Base-by-base conservation (phyloP, 2,888 invertebrate genomes). In the Griposia aprilina region DNA sequence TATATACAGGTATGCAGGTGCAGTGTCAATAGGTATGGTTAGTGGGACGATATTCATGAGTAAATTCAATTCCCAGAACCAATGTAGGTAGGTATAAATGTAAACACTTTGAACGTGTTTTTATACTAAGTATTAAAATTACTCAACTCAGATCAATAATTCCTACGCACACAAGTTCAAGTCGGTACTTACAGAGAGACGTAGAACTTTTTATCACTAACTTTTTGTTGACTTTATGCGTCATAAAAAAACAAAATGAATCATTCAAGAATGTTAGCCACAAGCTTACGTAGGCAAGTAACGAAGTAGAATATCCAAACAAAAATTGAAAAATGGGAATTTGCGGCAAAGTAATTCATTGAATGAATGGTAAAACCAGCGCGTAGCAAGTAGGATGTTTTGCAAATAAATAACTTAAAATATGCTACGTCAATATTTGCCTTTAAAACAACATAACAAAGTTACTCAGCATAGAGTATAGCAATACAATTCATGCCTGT, bases 181-280 rank as follows among this genome's bases (percentile, higher is more conserved):
- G 62, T 66, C 30, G 41, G 1, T 36, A 17, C 17, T 26, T 63
- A 57, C 36, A 45, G 30, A 17, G 26, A 57, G 57, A 62, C 52
- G 66, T 60, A 41, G 62, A 62, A 88, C 75, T 76, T 86, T 82
- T 88, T 76, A 78, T 73, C 63, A 50, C 17, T 15, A 45, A 72
- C 71, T 88, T 86, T 86, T 83, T 83, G 80, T 74, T 74, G 66
- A 67, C 82, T 77, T 85, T 85, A 88, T 92, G 93, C 88, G 92
- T 93, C 93, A 93, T 85, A 76, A 88, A 91, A 92, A 94, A 91
- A 90, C 84, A 81, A 88, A 88, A 89, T 94, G 94, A 94, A 87
- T 94, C 94, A 94, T 87, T 78, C 84, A 83, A 91, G 91, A 92
- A 92, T 93, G 92, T 84, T 86, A 76, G 72, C 82, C 74, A 62